phyloP scores from a whole-genome alignment of 2,888 invertebrate genomes.

The Melieria crassipennis region DNA sequence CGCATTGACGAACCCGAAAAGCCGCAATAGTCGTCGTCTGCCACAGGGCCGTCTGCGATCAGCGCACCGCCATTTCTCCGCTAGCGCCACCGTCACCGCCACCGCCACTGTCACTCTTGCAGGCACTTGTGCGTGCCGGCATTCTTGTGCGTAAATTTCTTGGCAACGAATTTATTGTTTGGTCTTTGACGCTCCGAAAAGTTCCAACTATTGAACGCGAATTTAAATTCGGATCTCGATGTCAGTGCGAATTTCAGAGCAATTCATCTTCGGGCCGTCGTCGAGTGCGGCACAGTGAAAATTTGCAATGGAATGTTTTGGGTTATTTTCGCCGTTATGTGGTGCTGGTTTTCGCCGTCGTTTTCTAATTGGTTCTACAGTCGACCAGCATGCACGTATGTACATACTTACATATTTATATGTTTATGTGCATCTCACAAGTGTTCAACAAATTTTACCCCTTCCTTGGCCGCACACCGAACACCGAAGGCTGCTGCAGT shows the following conservation, averaged over 20 bases:
- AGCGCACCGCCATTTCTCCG: not conserved
- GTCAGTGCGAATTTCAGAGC: not conserved
- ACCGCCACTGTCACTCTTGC: not conserved
- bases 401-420: too few species aligned
- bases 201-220: not conserved
- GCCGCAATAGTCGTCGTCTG: conserved; percentile 14
- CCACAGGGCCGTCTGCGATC: not conserved
- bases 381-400: too few species aligned
- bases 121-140: not conserved
- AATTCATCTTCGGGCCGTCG: not conserved
- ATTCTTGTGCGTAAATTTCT: conserved; percentile 9
- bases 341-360: too few species aligned
- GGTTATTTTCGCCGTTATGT: too few species aligned
- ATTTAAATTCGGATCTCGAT: not conserved
- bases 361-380: too few species aligned
- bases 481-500: too few species aligned
- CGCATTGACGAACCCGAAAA: conserved; percentile 9
- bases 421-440: too few species aligned
- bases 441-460: too few species aligned
- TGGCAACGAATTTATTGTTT: conserved; percentile 3
- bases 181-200: conserved; percentile 1
- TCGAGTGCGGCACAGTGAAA: too few species aligned
- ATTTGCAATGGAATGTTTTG: too few species aligned
- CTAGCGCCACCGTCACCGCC: not conserved
- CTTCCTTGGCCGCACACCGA: too few species aligned